phyloP scores from a whole-genome alignment of 2,797 vertebrate species.

The Sebastes iracundus region DNA sequence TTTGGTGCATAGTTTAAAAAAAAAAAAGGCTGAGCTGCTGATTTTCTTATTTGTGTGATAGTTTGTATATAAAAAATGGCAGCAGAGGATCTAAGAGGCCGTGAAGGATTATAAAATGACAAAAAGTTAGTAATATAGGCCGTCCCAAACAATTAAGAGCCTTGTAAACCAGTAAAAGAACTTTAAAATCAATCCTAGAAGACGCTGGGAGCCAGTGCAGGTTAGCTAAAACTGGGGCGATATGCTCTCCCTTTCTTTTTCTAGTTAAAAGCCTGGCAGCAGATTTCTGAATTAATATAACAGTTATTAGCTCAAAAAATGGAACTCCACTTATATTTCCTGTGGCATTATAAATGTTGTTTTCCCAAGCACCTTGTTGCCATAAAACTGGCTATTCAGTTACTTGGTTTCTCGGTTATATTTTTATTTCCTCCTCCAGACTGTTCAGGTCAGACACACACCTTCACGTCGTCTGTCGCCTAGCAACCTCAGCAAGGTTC shows the following conservation, averaged over 20 bases:
- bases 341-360: neutral
- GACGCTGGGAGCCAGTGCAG: neutral
- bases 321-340: fast-evolving
- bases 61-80: too few relatives aligned
- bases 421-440: neutral
- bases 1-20: neutral
- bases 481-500: conserved; percentile 13
- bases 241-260: neutral
- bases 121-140: neutral
- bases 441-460: neutral
- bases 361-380: neutral
- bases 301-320: neutral
- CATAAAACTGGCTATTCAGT: neutral
- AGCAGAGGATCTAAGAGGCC: too few relatives aligned
- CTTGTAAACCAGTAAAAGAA: neutral
- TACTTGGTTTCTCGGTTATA: neutral
- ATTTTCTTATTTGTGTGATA: too few relatives aligned
- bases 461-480: neutral
- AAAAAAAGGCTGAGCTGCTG: too few relatives aligned
- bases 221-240: neutral
- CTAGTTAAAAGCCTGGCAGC: neutral
- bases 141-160: neutral
- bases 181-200: neutral
- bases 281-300: too few relatives aligned
- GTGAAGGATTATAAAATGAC: too few relatives aligned